phyloP scores from a whole-genome alignment of 2,113 vertebrate genomes.

The Zapornia atra region DNA sequence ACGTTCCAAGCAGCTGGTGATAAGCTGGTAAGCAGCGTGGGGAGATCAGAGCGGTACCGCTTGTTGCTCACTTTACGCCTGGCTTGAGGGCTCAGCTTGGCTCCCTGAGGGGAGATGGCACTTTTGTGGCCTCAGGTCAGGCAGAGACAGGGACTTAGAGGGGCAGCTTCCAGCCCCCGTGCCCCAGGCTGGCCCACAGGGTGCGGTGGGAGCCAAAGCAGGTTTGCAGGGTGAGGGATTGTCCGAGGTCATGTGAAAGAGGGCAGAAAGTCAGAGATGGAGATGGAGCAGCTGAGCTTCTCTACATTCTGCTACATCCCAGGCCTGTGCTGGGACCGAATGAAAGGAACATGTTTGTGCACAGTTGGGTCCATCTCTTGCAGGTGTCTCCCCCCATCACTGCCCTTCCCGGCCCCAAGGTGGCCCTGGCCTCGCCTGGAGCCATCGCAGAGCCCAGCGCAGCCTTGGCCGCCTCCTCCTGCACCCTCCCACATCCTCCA shows the following conservation, averaged over 20 bases:
- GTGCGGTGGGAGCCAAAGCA: neutral
- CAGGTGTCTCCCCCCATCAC: constrained; percentile 83
- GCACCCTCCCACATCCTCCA: constrained; percentile 65
- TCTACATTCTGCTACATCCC: neutral
- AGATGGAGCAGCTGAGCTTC: neutral
- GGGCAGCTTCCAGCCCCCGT: neutral
- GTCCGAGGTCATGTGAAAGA: neutral
- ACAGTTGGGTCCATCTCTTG: fast-evolving
- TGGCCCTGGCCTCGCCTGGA: constrained; percentile 68
- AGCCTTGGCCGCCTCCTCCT: constrained; percentile 5
- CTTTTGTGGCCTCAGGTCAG: no score
- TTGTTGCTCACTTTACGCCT: neutral
- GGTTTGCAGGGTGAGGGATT: neutral
- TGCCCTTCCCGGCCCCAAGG: constrained; percentile 77
- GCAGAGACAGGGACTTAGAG: neutral
- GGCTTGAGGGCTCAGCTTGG: neutral
- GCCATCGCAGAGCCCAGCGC: constrained; percentile 70
- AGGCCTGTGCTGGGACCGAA: fast-evolving
- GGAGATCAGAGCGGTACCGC: neutral
- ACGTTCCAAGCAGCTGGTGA: constrained; percentile 78
- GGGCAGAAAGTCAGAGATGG: neutral
- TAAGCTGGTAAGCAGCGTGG: constrained; percentile 63
- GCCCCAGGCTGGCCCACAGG: neutral
- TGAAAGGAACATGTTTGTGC: fast-evolving
- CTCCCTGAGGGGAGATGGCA: neutral